phyloP scores from a whole-genome alignment of 2,113 vertebrate species.

The Chionodraco myersi region DNA sequence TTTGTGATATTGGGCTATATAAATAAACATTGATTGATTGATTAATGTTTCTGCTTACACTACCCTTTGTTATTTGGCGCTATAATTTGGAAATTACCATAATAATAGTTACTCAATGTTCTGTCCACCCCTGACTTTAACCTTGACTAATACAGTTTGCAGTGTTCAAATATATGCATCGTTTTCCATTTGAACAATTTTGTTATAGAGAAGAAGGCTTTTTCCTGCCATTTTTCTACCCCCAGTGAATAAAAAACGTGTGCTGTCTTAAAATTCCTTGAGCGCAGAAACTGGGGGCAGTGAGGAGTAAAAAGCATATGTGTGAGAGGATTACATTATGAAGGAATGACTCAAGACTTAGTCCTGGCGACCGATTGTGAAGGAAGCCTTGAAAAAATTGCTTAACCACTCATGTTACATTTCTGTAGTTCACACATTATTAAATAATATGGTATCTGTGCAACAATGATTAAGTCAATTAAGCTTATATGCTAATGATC shows the following conservation, averaged over 20 bases:
- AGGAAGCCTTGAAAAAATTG: conserved; percentile 20
- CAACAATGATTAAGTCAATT: conserved; percentile 59
- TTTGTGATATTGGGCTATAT: too few species aligned
- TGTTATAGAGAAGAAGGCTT: conserved; percentile 6
- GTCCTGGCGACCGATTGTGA: conserved; percentile 17
- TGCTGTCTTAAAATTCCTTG: conserved; percentile 8
- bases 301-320: not conserved
- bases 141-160: not conserved
- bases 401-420: conserved; percentile 42
- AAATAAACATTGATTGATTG: too few species aligned
- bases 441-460: conserved; percentile 55
- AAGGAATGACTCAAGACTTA: not conserved
- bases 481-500: conserved; percentile 51
- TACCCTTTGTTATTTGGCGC: not conserved
- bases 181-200: conserved; percentile 21
- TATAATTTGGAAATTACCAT: conserved; percentile 2
- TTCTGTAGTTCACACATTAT: conserved; percentile 52
- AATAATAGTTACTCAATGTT: not conserved
- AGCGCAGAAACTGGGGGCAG: not conserved
- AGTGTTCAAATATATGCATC: not conserved
- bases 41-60: not conserved
- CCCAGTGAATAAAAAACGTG: not conserved
- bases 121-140: not conserved
- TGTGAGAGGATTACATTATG: not conserved
- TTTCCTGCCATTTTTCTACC: not conserved